phyloP scores from a whole-genome alignment of 1,140 invertebrate species.

The Bombus huntii region DNA sequence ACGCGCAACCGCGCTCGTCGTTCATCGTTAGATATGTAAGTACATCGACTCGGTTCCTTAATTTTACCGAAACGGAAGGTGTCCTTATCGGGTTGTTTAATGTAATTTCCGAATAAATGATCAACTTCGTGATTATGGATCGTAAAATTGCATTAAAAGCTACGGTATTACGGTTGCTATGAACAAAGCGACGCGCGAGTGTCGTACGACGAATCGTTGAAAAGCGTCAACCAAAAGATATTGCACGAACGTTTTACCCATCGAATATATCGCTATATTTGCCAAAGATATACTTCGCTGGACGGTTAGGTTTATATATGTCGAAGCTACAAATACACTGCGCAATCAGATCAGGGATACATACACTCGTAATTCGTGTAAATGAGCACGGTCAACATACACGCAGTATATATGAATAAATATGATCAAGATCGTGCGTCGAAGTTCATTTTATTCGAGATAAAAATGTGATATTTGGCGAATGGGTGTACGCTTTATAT shows the following conservation, averaged over 20 bases:
- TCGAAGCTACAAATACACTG: neutral
- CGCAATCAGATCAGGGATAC: neutral
- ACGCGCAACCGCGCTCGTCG: constrained; percentile 24
- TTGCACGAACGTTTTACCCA: neutral
- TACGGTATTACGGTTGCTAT: no score
- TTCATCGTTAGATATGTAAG: neutral
- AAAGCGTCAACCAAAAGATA: neutral
- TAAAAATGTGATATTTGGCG: neutral
- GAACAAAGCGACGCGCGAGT: no score
- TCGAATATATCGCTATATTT: neutral
- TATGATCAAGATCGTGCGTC: neutral
- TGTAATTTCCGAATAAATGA: neutral
- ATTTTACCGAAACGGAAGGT: neutral
- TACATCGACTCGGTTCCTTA: neutral
- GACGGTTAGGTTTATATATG: no score
- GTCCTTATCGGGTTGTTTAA: no score
- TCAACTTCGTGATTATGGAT: neutral
- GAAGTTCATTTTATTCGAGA: neutral
- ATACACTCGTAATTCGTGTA: neutral
- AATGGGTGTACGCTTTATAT: neutral
- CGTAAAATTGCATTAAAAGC: neutral
- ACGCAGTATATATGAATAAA: neutral
- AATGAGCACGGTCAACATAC: no score
- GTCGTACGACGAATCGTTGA: neutral
- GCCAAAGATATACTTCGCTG: neutral